Percentiles rank a stretch among this genome's conserved stretches.
phyloP scores from a whole-genome alignment of 2,888 invertebrate genomes.

The Spisula subtruncata region DNA sequence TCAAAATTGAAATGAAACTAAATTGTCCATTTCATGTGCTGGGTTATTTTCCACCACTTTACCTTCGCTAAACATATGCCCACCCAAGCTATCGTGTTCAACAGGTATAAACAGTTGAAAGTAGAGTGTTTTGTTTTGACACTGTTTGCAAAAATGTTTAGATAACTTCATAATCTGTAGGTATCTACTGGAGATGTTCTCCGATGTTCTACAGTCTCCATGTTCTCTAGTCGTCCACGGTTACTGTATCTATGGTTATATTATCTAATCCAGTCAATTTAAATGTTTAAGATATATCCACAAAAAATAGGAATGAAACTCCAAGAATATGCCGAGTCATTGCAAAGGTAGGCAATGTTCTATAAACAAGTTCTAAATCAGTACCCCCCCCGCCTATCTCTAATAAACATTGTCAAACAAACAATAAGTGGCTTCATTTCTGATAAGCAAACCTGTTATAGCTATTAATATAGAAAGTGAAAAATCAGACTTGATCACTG shows the following conservation, averaged over 20 bases:
- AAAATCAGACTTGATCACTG: background rate
- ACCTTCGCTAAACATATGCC: background rate
- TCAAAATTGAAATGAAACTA: background rate
- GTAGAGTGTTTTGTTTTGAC: slow-evolving; percentile 49
- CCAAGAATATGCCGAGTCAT: slow-evolving; percentile 6
- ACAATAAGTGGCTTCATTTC: background rate
- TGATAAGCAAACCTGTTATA: background rate
- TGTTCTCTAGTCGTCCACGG: background rate
- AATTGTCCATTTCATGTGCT: background rate
- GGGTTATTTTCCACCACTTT: background rate
- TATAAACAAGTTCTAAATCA: background rate
- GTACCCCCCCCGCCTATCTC: background rate
- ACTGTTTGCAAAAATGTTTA: slow-evolving; percentile 47
- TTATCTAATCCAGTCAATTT: slow-evolving; percentile 48
- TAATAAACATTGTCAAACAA: background rate
- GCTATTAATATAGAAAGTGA: background rate
- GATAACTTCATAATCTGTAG: slow-evolving; percentile 43
- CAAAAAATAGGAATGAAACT: slow-evolving; percentile 19
- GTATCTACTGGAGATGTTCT: background rate
- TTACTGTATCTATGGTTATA: background rate
- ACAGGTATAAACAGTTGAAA: slow-evolving; percentile 38
- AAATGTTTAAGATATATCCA: slow-evolving; percentile 33
- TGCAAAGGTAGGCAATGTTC: background rate
- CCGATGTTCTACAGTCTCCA: no score
- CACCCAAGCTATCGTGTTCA: slow-evolving; percentile 31